phyloP scores from a whole-genome alignment of 2,888 invertebrate species.

The Euproctis similis region DNA sequence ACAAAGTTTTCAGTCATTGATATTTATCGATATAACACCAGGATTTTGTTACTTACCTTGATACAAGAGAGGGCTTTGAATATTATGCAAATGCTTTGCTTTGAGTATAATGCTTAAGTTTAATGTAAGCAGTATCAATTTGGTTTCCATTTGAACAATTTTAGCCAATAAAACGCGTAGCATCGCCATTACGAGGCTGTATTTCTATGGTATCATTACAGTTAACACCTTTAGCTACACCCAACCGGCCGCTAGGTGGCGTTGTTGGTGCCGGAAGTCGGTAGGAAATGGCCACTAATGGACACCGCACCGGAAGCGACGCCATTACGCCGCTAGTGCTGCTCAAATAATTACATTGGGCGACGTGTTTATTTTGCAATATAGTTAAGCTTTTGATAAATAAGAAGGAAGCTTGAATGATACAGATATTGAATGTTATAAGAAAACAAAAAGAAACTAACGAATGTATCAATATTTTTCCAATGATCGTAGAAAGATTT shows the following conservation, averaged over 20 bases:
- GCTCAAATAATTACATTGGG: slow-evolving; percentile 66
- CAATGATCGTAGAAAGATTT: no score
- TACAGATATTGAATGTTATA: slow-evolving; percentile 10
- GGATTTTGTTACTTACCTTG: no score
- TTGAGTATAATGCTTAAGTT: no score
- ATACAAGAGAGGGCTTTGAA: no score
- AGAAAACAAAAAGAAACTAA: no score
- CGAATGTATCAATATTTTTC: no score
- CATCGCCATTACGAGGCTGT: slow-evolving; percentile 25
- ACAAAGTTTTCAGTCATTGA: no score
- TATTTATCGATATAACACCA: no score
- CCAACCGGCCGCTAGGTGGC: slow-evolving; percentile 33
- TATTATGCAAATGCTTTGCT: no score
- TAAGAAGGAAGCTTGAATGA: slow-evolving; percentile 17
- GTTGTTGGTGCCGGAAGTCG: slow-evolving; percentile 53
- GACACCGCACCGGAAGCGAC: slow-evolving; percentile 60
- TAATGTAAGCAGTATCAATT: slow-evolving; percentile 7
- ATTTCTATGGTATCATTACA: slow-evolving; percentile 21
- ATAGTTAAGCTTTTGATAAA: slow-evolving; percentile 23
- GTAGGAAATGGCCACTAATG: slow-evolving; percentile 73
- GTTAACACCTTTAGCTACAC: slow-evolving; percentile 21
- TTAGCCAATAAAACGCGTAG: slow-evolving; percentile 21
- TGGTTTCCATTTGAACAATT: slow-evolving; percentile 12
- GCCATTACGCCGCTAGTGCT: slow-evolving; percentile 66
- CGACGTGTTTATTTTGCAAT: slow-evolving; percentile 36